Base-by-base conservation (phyloP, 2,888 invertebrate species). In the Pollenia angustigena region DNA sequence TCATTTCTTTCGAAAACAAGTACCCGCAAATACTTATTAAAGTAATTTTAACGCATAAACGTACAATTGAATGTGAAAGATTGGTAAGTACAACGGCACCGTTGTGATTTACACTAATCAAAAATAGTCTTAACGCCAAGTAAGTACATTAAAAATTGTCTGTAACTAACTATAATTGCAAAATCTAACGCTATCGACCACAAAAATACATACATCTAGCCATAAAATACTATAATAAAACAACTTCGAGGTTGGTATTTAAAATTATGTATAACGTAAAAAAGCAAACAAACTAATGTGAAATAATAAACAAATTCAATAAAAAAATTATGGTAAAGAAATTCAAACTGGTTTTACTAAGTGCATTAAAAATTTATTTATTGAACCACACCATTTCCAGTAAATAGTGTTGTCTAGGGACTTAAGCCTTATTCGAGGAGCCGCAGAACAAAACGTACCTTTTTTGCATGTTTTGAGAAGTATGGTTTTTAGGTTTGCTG, bases 41-140 rank as follows among this genome's bases (percentile, higher is more conserved):
- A 81, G 44, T 74, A 48, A 69, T 82, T 82, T 82, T 56, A 74
- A 75, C 68, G 79, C 85, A 69, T 62, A 81, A 68, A 76, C 58
- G 32, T 58, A 46, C 42, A 56, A 11, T n/a, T 40, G n/a, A 56
- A 18, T 56, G 50, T 11, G 12, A 50, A 62, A n/a, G 14, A 83
- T 44, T 16, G 11, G 11, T 42, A 66, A 56, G 48, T 72, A 72
- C 50, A 54, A 46, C n/a, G 60, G 23, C 18, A 12, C n/a, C 18
- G 16, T 18, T 23, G 50, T 52, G 66, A 40, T 64, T 56, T 42
- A 16, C 32, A 14, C 14, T 46, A 46, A 69, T 18, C 52, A 69
- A 56, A 75, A 62, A 46, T 32, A 12, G 46, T 62, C 62, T 76
- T 48, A 42, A 75, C 44, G 52, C 44, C 48, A 72, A 81, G 14